Percentiles rank a stretch among this genome's conserved stretches.
These are phyloP conservation scores for Eurystomus glaucurus DNA, from an alignment of 2,797 vertebrate species.

Conservation along the genomic window DNA sequence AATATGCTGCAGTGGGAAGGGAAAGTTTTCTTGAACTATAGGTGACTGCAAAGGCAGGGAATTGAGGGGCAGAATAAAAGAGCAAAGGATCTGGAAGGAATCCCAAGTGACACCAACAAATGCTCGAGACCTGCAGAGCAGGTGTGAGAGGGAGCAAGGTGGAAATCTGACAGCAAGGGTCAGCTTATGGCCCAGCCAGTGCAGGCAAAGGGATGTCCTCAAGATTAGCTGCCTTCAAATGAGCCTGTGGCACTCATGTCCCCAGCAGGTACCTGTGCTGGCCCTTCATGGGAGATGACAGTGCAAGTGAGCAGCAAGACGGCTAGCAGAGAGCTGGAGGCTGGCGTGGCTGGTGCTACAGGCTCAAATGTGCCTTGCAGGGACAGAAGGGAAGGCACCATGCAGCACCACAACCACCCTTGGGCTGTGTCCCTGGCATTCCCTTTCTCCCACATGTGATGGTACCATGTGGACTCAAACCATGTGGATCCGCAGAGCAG, in stretches of 20 bases:
- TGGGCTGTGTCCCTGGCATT: no score
- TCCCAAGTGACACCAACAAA: neutral
- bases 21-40: neutral
- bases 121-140: neutral
- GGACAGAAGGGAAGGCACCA: neutral
- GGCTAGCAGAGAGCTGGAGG: neutral
- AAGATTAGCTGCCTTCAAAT: neutral
- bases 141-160: neutral
- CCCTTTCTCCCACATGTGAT: rapidly evolving
- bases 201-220: neutral
- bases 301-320: rapidly evolving
- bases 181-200: neutral
- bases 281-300: neutral
- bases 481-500: neutral
- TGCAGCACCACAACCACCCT: neutral
- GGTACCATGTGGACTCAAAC: neutral
- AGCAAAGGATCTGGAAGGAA: conserved; percentile 15
- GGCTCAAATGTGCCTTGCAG: neutral
- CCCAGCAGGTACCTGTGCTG: rapidly evolving
- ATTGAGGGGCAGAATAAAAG: conserved; percentile 22
- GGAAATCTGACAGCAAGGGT: neutral
- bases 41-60: neutral
- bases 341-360: neutral
- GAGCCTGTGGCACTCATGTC: no score
- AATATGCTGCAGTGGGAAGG: neutral